Base-by-base conservation (phyloP, 1,140 invertebrate species). In the Parapsyche elsis region DNA sequence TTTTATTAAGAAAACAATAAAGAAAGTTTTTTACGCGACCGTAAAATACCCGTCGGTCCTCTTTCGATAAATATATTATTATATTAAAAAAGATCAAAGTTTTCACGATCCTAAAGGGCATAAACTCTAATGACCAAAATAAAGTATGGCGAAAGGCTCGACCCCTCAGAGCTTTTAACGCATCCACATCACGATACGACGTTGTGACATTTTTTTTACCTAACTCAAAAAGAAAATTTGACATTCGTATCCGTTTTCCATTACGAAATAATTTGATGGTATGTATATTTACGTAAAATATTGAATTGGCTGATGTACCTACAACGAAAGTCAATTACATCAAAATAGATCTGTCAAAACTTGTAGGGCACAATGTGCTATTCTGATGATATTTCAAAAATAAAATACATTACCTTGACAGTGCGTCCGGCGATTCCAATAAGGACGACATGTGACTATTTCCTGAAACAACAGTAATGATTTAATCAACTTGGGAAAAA, bases 371-470 rank as follows among this genome's bases (percentile, higher is more conserved):
- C 30, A 38, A 38, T 7, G n/a, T n/a, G n/a, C n/a, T n/a, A n/a
- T n/a, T n/a, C n/a, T n/a, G n/a, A n/a, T n/a, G n/a, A 14, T 4
- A 24, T 24, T 67, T 26, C 9, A 12, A 26, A 67, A 67, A 67
- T 26, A 14, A 16, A 45, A 46, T 73, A 19, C 16, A 64, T 44
- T 80, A 82, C 81, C 81, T 80, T 59, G 79, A 78, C 70, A 76
- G 76, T 44, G 81, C 70, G 30, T 80, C 81, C 53, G 76, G 79
- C 21, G 79, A 79, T 57, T 82, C 81, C 44, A 78, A 59, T 26
- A 80, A 19, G 24, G 76, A 76, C 80, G 81, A 70, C 81, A 82
- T 82, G 16, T 71, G 71, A 77, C 64, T 19, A 21, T 61, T 61
- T 19, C 19, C 57, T 61, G 57, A 61, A 61, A 61, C 57, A 61